Evolutionary conservation across 2,113 vertebrate species (phyloP).

Genomic region (Syngnathus scovelli): DNA sequence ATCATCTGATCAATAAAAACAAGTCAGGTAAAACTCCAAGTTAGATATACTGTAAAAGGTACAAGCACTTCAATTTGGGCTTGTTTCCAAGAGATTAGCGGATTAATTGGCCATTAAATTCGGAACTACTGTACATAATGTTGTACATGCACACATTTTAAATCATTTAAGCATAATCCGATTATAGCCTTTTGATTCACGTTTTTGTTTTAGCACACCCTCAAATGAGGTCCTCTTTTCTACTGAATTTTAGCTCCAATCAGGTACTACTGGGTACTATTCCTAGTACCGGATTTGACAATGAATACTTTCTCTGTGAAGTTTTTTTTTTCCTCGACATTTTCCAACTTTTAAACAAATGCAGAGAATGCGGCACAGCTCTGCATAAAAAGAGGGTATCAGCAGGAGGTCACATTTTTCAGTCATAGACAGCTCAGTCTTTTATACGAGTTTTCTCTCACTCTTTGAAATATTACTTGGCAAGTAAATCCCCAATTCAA

Average conservation of each 20-base stretch:
- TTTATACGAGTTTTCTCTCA: neutral
- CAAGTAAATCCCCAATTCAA: neutral
- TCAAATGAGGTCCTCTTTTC: too few relatives aligned
- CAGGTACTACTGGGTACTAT: too few relatives aligned
- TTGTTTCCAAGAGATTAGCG: constrained; percentile 7
- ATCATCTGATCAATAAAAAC: constrained; percentile 5
- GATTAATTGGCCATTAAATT: constrained; percentile 6
- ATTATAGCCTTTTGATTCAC: neutral
- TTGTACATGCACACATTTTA: constrained; percentile 10
- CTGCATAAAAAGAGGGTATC: neutral
- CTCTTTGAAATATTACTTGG: neutral
- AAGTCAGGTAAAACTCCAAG: constrained; percentile 5
- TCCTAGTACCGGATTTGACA: neutral
- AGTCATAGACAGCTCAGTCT: neutral
- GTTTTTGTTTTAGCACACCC: neutral
- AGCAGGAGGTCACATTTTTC: constrained; percentile 1
- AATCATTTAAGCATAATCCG: neutral
- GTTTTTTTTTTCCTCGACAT: too few relatives aligned
- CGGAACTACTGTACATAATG: neutral
- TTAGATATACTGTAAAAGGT: neutral
- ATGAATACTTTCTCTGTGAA: too few relatives aligned
- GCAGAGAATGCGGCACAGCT: neutral
- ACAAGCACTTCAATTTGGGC: neutral
- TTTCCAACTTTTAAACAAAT: neutral
- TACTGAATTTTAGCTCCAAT: too few relatives aligned